These are phyloP conservation scores for Chirona hameri DNA, from an alignment of 2,888 invertebrate genomes.

Conservation along the genomic window DNA sequence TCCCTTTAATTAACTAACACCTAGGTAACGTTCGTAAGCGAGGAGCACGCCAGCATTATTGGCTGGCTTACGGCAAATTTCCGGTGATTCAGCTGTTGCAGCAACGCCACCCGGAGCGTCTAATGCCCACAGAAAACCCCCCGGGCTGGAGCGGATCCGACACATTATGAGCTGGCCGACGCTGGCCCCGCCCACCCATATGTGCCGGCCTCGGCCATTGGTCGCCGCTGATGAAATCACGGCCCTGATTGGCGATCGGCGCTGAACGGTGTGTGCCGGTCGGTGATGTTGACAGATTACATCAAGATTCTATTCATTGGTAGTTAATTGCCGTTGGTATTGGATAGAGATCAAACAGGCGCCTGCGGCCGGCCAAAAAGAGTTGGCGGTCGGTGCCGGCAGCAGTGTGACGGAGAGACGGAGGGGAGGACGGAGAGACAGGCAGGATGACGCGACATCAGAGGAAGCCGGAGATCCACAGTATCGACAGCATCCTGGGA, in stretches of 20 bases:
- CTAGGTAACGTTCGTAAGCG: background rate
- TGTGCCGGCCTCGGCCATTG: background rate
- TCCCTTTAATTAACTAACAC: too few relatives aligned
- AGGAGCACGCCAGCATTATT: background rate
- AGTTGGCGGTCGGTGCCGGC: background rate
- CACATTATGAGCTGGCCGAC: background rate
- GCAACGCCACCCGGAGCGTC: background rate
- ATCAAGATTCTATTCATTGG: conserved; percentile 26
- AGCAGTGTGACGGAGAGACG: background rate
- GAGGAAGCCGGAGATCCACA: background rate
- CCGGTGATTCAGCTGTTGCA: background rate
- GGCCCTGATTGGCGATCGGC: background rate
- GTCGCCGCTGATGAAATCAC: background rate
- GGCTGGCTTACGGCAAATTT: background rate
- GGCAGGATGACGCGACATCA: background rate
- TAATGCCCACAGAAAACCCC: background rate
- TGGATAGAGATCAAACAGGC: conserved; percentile 9
- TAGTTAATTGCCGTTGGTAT: conserved; percentile 10
- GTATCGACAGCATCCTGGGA: background rate
- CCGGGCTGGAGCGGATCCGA: background rate
- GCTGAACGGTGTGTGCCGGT: background rate
- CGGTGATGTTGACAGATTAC: conserved; percentile 5
- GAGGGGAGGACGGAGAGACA: background rate
- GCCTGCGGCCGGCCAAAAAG: background rate
- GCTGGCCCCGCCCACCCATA: background rate